Evolutionary conservation across 2,888 invertebrate species (phyloP).

Genomic region (Ophion obscuratus): DNA sequence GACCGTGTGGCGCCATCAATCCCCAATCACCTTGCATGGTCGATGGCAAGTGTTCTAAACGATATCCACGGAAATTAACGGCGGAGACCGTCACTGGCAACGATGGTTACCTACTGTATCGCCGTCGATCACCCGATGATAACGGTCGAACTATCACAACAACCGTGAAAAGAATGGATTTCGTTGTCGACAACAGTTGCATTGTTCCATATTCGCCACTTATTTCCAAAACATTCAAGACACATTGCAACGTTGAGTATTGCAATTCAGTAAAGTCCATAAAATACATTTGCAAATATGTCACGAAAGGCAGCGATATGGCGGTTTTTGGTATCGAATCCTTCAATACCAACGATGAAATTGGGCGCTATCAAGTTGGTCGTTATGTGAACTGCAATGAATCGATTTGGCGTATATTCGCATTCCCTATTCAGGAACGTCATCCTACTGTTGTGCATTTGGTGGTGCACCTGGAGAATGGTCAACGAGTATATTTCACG

Average conservation of each 20-base stretch:
- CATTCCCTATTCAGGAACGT: constrained; percentile 74
- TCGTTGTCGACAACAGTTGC: constrained; percentile 65
- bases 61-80: constrained; percentile 23
- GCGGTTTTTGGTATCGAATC: constrained; percentile 17
- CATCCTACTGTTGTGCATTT: constrained; percentile 73
- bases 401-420: constrained; percentile 72
- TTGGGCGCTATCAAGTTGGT: constrained; percentile 72
- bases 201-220: constrained; percentile 71
- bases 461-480: constrained; percentile 75
- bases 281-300: constrained; percentile 75
- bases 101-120: constrained; percentile 79
- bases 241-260: constrained; percentile 81
- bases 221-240: constrained; percentile 69
- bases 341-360: constrained; percentile 69
- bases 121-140: constrained; percentile 69
- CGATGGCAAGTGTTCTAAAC: constrained; percentile 76
- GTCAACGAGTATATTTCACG: constrained; percentile 73
- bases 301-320: constrained; percentile 32
- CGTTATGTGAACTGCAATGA: constrained; percentile 70
- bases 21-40: constrained; percentile 80
- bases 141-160: constrained; percentile 50
- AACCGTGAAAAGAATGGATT: constrained; percentile 32
- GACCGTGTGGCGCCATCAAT: constrained; percentile 79
- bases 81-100: constrained; percentile 72
- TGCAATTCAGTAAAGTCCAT: constrained; percentile 78